Evolutionary conservation across 2,888 invertebrate genomes (phyloP).

Genomic region (Acleris sparsana): DNA sequence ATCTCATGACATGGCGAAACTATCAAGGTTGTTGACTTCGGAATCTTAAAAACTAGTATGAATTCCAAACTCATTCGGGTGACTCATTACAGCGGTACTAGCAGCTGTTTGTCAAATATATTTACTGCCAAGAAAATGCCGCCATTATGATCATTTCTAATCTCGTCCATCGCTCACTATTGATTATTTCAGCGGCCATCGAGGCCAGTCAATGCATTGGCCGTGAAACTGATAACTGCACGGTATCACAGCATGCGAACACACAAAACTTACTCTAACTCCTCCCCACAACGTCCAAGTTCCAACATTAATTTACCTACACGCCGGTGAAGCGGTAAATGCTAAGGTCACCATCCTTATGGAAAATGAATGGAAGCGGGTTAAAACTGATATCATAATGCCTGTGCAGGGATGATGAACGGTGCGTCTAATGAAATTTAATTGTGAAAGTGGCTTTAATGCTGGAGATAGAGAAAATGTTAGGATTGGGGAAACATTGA

Average conservation of each 20-base stretch:
- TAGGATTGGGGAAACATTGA: too few relatives aligned
- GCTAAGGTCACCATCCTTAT: slow-evolving; percentile 55
- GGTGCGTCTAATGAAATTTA: slow-evolving; percentile 5
- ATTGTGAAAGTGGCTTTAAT: slow-evolving; percentile 3
- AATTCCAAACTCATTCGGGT: too few relatives aligned
- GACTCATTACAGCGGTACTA: too few relatives aligned
- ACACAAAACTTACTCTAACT: slow-evolving; percentile 43
- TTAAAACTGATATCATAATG: slow-evolving; percentile 8
- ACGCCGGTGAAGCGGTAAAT: slow-evolving; percentile 47
- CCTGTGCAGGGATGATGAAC: slow-evolving; percentile 10
- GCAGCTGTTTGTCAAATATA: too few relatives aligned
- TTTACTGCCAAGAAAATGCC: too few relatives aligned
- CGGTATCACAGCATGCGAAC: slow-evolving; percentile 25
- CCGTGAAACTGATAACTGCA: slow-evolving; percentile 53
- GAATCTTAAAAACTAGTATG: too few relatives aligned
- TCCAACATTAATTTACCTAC: slow-evolving; percentile 29
- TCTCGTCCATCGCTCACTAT: slow-evolving; percentile 39
- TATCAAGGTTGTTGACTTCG: too few relatives aligned
- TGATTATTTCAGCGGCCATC: slow-evolving; percentile 48
- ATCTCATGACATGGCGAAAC: too few relatives aligned
- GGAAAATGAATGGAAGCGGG: slow-evolving; percentile 52
- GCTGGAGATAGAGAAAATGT: too few relatives aligned
- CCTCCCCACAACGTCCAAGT: slow-evolving; percentile 34
- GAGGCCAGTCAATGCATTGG: slow-evolving; percentile 52
- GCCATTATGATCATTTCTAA: too few relatives aligned